Conservation (phyloP, 2,113 vertebrate species). For the Festucalex cinctus region DNA sequence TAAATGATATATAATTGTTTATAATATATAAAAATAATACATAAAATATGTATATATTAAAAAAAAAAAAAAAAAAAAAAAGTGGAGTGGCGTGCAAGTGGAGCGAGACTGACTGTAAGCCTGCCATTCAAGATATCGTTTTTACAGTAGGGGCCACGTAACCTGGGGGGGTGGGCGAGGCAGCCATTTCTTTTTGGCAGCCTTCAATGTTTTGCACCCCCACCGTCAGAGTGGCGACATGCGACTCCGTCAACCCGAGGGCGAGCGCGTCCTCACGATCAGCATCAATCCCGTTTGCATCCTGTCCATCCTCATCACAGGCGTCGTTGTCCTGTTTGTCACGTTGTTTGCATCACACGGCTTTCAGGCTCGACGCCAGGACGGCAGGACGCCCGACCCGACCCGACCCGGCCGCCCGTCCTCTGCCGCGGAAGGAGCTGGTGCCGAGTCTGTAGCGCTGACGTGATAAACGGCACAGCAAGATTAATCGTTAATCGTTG, state of each 20-base stretch:
- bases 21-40: no score
- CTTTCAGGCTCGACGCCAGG: background rate
- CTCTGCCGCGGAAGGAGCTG: background rate
- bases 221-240: background rate
- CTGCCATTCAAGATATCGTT: no score
- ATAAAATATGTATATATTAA: no score
- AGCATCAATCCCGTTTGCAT: background rate
- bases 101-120: no score
- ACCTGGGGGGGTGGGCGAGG: no score
- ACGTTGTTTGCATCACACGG: background rate
- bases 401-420: background rate
- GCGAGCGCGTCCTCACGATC: background rate
- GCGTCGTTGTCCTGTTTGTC: background rate
- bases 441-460: background rate
- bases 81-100: no score
- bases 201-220: background rate
- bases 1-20: no score
- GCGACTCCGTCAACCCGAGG: background rate
- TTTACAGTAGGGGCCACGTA: no score
- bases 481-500: background rate
- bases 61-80: no score
- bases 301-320: background rate
- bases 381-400: no score
- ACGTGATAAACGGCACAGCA: background rate
- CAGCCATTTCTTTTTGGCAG: no score